Evolutionary conservation across 1,140 invertebrate genomes (phyloP).

Genomic region (Antheraea pernyi): DNA sequence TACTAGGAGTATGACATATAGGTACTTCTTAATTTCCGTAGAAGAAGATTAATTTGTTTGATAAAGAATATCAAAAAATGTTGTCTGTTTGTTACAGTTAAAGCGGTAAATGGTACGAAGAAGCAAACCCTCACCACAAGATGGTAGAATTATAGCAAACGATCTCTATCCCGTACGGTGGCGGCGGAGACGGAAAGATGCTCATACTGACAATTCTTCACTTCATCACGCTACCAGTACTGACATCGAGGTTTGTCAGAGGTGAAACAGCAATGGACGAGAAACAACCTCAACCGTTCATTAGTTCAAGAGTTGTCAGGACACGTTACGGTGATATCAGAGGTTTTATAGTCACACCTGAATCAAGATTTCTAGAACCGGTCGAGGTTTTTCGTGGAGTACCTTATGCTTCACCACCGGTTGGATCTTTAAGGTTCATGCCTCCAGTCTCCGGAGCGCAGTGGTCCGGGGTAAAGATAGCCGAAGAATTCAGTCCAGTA

Average conservation of each 20-base stretch:
- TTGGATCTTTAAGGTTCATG: conserved; percentile 95
- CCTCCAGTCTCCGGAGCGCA: conserved; percentile 94
- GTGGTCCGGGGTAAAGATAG: conserved; percentile 94
- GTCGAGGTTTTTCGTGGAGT: conserved; percentile 97
- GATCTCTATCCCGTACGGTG: conserved; percentile 42
- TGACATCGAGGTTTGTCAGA: conserved; percentile 65
- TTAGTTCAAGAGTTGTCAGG: conserved; percentile 88
- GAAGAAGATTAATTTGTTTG: background rate
- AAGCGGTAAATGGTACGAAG: conserved; percentile 54
- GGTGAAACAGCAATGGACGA: conserved; percentile 67
- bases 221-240: conserved; percentile 69
- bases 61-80: background rate
- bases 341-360: conserved; percentile 91
- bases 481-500: conserved; percentile 91
- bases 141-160: conserved; percentile 72
- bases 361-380: conserved; percentile 89
- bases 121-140: conserved; percentile 35
- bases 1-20: no score
- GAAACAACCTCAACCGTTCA: conserved; percentile 69
- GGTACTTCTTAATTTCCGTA: no score
- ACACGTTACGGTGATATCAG: conserved; percentile 95
- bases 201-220: conserved; percentile 60
- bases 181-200: conserved; percentile 67
- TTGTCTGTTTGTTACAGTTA: conserved; percentile 60
- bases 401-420: conserved; percentile 96